Evolutionary conservation across 2,113 vertebrate species (phyloP), one percentile per base, ranked within the genome.

Genomic region (Caloenas nicobarica): DNA sequence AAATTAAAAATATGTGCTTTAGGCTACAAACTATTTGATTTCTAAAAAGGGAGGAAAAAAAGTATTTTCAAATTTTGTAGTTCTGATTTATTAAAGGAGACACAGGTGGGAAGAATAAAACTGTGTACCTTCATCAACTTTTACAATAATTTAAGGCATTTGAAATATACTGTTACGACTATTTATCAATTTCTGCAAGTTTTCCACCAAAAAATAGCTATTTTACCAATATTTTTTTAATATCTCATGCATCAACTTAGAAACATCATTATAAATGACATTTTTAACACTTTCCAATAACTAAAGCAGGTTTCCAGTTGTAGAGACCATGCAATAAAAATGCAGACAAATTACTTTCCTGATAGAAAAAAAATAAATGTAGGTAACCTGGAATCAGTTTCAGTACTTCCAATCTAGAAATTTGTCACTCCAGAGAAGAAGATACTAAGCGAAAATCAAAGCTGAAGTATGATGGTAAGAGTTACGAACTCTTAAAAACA

Each of bases 1-100:
- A 73, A 97, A 97, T 88, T 85, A 76, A 96, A 95, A 65, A 80
- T 42, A 93, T 0, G 5, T 69, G 38, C 46, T 91, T 97, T 56
- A 96, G 73, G 11, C 23, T 74, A 81, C 9, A 91, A 61, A 85
- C 24, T 13, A 23, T 65, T 73, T 69, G 14, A 80, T 76, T 85
- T 71, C 53, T 29, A 79, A 81, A 70, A 84, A 24, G 1, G 5
- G 31, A n/a, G 16, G 16, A 5, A 2, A 19, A 34, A 29, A 64
- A n/a, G 9, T 23, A 31, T 71, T 92, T 60, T 71, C 42, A 60
- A 62, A 76, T 82, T 66, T 57, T 60, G 14, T 22, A 82, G 29
- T 38, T 65, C 61, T 50, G 19, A 68, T 71, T 78, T 68, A 84
- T 36, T 58, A 28, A 61, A 48, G 82, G 36, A 88, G 8, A 93